These are phyloP conservation scores for Siniperca undulata DNA, from an alignment of 2,797 vertebrate genomes.

Conservation along the genomic window DNA sequence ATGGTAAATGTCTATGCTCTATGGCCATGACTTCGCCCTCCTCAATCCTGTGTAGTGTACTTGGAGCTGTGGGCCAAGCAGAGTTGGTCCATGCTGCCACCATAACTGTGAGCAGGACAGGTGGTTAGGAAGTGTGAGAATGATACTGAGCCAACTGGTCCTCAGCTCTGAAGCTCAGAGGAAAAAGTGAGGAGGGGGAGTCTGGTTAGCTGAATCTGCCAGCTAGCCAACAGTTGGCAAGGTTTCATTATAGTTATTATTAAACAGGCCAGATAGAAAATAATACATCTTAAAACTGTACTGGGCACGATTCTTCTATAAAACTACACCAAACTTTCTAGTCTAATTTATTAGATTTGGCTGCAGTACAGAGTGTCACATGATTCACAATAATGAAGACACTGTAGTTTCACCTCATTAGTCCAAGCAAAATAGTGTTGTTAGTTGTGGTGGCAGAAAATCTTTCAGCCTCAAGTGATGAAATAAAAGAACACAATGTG, in stretches of 20 bases:
- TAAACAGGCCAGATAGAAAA: constrained; percentile 36
- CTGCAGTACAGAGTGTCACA: constrained; percentile 13
- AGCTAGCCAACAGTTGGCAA: constrained; percentile 44
- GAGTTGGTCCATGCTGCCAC: constrained; percentile 39
- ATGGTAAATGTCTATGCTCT: constrained; percentile 20
- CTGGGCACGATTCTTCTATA: constrained; percentile 1
- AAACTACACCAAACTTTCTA: neutral
- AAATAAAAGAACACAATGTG: constrained; percentile 3
- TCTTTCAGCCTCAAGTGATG: neutral
- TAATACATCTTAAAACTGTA: constrained; percentile 17
- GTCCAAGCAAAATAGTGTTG: neutral
- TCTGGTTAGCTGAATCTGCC: constrained; percentile 34
- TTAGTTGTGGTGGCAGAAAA: constrained; percentile 18
- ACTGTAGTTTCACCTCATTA: constrained; percentile 19
- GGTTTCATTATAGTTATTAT: constrained; percentile 47
- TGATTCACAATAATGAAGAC: constrained; percentile 10
- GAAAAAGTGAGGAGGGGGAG: constrained; percentile 34
- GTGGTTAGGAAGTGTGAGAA: constrained; percentile 69
- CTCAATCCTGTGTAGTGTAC: neutral
- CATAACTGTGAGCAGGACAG: constrained; percentile 57
- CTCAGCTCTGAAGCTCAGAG: constrained; percentile 38
- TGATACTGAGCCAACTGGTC: constrained; percentile 53
- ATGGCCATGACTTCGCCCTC: constrained; percentile 11
- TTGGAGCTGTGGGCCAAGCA: constrained; percentile 27
- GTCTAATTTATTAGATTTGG: neutral